Base-by-base conservation (phyloP, 2,888 invertebrate species). In the Germaria angustata region DNA sequence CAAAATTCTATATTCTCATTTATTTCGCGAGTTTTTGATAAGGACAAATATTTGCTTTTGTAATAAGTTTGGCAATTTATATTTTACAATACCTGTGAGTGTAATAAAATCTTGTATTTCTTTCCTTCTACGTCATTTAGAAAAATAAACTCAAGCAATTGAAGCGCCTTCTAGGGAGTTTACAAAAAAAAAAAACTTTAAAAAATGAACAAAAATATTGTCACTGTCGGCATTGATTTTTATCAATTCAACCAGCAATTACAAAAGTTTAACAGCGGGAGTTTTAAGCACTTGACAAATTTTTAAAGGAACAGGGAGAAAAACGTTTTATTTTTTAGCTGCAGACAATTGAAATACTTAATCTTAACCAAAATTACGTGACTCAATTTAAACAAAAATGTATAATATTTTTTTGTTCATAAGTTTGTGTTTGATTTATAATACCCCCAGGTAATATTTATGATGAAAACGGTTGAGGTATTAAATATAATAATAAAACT, bases 391-490 rank as follows among this genome's bases (percentile, higher is more conserved):
- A 57, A 41, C 6, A 8, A 59, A 11, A 63, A 59, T 63, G 24
- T 51, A 28, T 28, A 28, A n/a, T n/a, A n/a, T n/a, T n/a, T n/a
- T n/a, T n/a, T 28, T 28, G 28, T 6, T 3, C 28, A 28, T 28
- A 57, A 46, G 17, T 75, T 78, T 65, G 17, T 55, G 46, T 79
- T 59, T 75, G 82, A 82, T 75, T 82, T 79, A 73, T 61, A 46
- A 32, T 39, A 39, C 75, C 71, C 79, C 6, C 34, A 44, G 75
- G 75, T 75, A 59, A 36, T 66, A 51, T 82, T 15, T 53, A 22
- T 65, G 20, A 41, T 41, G 34, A 41, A 75, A 63, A 71, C 22
- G 53, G n/a, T 61, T 51, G 46, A 20, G 6, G 28, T 5, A 5
- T 28, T 5, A 28, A 6, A 28, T 5, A 28, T 28, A 28, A 28